Conservation (phyloP, 2,797 vertebrate species). For the Malacoctenus gilli region DNA sequence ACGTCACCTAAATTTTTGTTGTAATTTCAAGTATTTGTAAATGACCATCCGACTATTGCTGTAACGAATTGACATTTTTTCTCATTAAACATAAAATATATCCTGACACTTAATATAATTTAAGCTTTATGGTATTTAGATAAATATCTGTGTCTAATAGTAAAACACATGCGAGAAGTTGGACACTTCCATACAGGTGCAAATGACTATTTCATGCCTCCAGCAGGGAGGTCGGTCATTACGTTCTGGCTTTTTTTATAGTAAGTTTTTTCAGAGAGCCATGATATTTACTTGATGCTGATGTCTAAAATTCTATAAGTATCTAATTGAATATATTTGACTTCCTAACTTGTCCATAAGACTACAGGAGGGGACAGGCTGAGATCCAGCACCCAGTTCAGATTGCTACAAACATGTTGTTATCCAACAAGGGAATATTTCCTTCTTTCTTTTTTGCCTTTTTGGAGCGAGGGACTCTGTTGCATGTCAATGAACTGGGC, state of each 20-base stretch:
- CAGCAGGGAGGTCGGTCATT: no score
- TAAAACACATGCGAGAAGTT: no score
- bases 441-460: conserved; percentile 16
- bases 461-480: conserved; percentile 55
- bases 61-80: neutral
- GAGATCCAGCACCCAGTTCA: conserved; percentile 27
- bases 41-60: neutral
- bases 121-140: no score
- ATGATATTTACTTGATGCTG: neutral
- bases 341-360: neutral
- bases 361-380: no score
- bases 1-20: conserved; percentile 7
- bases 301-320: neutral
- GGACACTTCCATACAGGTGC: no score
- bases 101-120: no score
- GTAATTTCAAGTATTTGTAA: neutral
- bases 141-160: no score
- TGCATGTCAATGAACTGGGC: conserved; percentile 67
- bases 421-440: conserved; percentile 50
- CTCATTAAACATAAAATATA: no score
- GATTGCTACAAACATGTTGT: conserved; percentile 51
- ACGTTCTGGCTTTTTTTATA: neutral
- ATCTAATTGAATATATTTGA: neutral
- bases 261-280: neutral
- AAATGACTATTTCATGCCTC: no score